Evolutionary conservation across 2,888 invertebrate species (phyloP).

Genomic region (Leucophenga maculata): DNA sequence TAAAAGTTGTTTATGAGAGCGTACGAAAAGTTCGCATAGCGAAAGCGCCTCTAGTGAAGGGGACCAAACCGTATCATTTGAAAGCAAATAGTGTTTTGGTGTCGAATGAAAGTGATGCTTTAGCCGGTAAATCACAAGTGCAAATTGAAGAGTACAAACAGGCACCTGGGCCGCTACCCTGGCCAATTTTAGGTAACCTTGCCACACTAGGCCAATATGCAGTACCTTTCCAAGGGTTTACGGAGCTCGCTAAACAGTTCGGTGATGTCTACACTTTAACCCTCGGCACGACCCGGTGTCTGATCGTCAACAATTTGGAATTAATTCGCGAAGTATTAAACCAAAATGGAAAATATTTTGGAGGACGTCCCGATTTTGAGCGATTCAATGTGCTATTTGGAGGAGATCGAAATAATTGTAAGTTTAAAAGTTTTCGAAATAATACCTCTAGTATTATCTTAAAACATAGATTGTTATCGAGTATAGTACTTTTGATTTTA

Average conservation of each 20-base stretch:
- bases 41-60: not conserved
- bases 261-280: conserved; percentile 82
- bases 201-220: conserved; percentile 78
- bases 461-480: too few species aligned
- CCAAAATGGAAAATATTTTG: conserved; percentile 85
- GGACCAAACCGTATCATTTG: conserved; percentile 7
- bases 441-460: too few species aligned
- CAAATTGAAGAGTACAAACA: conserved; percentile 50
- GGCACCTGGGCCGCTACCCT: conserved; percentile 80
- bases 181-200: conserved; percentile 81
- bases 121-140: conserved; percentile 25
- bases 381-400: conserved; percentile 88
- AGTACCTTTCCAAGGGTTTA: conserved; percentile 82
- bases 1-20: conserved; percentile 51
- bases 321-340: conserved; percentile 83
- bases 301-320: conserved; percentile 83
- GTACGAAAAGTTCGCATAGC: conserved; percentile 49
- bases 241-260: conserved; percentile 78
- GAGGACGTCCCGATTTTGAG: conserved; percentile 85
- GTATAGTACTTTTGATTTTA: too few species aligned
- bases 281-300: conserved; percentile 79
- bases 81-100: not conserved
- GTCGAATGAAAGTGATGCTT: conserved; percentile 26
- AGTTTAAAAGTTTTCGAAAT: conserved; percentile 72
- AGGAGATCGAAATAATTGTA: conserved; percentile 88